A percentile compares a stretch with the other conserved stretches of the same genome.
These are phyloP conservation scores for Corapipo altera DNA, from an alignment of 2,113 vertebrate species.

Conservation along the genomic window DNA sequence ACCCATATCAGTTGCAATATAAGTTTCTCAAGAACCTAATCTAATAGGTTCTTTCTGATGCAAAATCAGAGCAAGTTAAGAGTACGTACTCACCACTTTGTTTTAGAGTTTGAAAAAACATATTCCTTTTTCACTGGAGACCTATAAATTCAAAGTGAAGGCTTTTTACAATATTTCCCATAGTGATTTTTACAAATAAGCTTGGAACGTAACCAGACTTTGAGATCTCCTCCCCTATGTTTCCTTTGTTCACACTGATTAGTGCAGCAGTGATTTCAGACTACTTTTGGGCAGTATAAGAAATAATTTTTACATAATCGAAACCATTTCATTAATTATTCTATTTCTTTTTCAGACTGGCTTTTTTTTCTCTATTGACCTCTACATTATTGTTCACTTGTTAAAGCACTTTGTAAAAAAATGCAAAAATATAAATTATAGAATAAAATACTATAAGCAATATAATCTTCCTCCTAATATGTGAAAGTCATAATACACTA, in stretches of 20 bases:
- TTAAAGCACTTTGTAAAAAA: neutral
- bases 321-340: neutral
- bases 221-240: neutral
- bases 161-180: neutral
- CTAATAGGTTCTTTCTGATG: neutral
- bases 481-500: neutral
- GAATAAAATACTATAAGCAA: neutral
- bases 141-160: neutral
- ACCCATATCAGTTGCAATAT: neutral
- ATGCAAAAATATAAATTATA: neutral
- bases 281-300: neutral
- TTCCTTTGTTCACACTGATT: neutral
- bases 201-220: neutral
- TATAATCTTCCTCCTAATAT: neutral
- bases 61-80: neutral
- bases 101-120: neutral
- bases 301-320: neutral
- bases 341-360: neutral
- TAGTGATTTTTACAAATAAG: neutral
- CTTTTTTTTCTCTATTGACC: neutral
- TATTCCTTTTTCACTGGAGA: neutral
- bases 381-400: neutral
- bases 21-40: neutral
- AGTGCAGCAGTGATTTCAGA: neutral
- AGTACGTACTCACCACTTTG: neutral